Percentiles rank a stretch among this genome's conserved stretches.
Conservation (phyloP, 2,797 vertebrate species). For the Octomys mimax region DNA sequence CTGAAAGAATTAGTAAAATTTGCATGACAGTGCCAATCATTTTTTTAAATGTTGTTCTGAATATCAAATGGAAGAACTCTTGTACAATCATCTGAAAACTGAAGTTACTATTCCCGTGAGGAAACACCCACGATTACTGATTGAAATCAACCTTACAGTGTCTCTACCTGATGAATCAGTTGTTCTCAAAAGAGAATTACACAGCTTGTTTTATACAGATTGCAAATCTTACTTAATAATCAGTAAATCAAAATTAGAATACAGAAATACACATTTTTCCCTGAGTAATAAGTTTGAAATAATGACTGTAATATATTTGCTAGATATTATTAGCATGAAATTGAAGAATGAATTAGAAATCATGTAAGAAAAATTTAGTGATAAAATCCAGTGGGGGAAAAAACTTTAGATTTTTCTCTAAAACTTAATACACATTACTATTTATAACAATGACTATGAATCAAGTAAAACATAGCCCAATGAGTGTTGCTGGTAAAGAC, state of each 20-base stretch:
- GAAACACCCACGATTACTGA: neutral
- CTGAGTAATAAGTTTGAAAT: slow-evolving; percentile 12
- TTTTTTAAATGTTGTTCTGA: slow-evolving; percentile 9
- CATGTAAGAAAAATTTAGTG: too few species aligned
- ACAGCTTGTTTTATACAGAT: neutral
- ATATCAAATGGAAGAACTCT: slow-evolving; percentile 18
- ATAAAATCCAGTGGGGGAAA: neutral
- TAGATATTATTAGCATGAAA: slow-evolving; percentile 27
- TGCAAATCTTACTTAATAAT: slow-evolving; percentile 8
- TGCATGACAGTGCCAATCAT: neutral
- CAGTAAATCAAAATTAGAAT: slow-evolving; percentile 39
- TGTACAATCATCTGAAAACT: slow-evolving; percentile 17
- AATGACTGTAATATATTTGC: neutral
- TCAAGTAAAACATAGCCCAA: neutral
- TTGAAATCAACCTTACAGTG: neutral
- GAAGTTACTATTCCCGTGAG: slow-evolving; percentile 12
- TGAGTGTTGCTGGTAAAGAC: neutral
- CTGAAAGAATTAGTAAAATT: slow-evolving; percentile 6
- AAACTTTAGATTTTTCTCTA: neutral
- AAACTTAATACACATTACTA: neutral
- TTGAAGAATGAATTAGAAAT: neutral
- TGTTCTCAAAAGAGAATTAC: slow-evolving; percentile 10
- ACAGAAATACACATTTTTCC: neutral
- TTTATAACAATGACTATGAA: slow-evolving; percentile 16
- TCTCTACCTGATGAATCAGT: neutral